These are phyloP conservation scores for Propsilocerus akamusi DNA, from an alignment of 1,140 invertebrate genomes.

Conservation along the genomic window DNA sequence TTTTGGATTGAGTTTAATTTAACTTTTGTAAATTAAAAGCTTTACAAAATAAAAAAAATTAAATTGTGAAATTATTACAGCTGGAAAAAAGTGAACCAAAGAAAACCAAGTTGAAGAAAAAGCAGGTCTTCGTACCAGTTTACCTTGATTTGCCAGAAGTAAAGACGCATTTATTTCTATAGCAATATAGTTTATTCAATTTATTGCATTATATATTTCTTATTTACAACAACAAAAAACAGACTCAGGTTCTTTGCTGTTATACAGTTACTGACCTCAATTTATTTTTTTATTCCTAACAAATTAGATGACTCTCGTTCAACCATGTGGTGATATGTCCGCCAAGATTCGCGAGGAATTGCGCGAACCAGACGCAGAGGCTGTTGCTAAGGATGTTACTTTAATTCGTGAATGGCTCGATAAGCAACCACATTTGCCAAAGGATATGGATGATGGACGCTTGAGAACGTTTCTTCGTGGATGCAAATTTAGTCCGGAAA, in stretches of 20 bases:
- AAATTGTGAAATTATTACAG: no score
- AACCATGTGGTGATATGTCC: conserved; percentile 52
- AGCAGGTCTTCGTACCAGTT: background rate
- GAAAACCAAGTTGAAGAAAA: background rate
- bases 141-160: conserved; percentile 3
- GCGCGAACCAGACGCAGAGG: conserved; percentile 42
- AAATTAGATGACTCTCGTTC: conserved; percentile 44
- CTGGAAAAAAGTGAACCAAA: background rate
- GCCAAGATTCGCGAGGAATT: conserved; percentile 52
- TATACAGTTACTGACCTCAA: no score
- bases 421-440: conserved; percentile 50
- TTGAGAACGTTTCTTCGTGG: conserved; percentile 60
- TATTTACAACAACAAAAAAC: no score
- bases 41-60: no score
- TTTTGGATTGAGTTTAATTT: background rate
- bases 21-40: background rate
- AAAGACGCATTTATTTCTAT: conserved; percentile 1
- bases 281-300: conserved; percentile 5
- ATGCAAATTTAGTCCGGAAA: conserved; percentile 66
- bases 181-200: no score
- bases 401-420: conserved; percentile 48
- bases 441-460: conserved; percentile 43
- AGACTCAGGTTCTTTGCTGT: no score
- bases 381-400: conserved; percentile 39
- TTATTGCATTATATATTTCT: background rate